Evolutionary conservation across 2,797 vertebrate species (phyloP).

Genomic region (Pseudotriccus pelzelni): DNA sequence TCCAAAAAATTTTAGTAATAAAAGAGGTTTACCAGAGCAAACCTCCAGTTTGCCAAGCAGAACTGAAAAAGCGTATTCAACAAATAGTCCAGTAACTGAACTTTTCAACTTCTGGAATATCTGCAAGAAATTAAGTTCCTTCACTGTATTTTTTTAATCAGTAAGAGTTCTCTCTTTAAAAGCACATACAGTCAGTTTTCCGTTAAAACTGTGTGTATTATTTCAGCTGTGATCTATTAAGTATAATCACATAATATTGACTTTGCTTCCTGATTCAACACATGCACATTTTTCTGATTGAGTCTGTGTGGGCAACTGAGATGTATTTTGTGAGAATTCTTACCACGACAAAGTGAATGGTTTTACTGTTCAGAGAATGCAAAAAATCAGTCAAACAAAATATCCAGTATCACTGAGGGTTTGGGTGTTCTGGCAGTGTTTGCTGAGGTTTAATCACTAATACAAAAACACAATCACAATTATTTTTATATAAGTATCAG

Average conservation of each 20-base stretch:
- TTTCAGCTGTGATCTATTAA: neutral
- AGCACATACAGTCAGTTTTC: neutral
- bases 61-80: neutral
- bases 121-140: neutral
- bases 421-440: neutral
- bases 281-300: neutral
- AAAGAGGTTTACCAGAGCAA: constrained; percentile 18
- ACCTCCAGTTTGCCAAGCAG: neutral
- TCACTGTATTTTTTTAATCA: neutral
- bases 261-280: neutral
- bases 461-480: neutral
- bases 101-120: neutral
- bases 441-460: neutral
- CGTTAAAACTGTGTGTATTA: neutral
- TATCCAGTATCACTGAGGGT: neutral
- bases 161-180: neutral
- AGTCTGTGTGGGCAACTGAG: neutral
- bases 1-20: constrained; percentile 18
- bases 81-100: neutral
- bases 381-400: neutral
- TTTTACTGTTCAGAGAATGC: neutral
- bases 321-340: neutral
- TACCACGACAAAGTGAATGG: neutral
- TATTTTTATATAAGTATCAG: neutral
- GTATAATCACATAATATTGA: neutral